Base-by-base conservation (phyloP, 2,888 invertebrate species). In the Toxonevra muliebris region DNA sequence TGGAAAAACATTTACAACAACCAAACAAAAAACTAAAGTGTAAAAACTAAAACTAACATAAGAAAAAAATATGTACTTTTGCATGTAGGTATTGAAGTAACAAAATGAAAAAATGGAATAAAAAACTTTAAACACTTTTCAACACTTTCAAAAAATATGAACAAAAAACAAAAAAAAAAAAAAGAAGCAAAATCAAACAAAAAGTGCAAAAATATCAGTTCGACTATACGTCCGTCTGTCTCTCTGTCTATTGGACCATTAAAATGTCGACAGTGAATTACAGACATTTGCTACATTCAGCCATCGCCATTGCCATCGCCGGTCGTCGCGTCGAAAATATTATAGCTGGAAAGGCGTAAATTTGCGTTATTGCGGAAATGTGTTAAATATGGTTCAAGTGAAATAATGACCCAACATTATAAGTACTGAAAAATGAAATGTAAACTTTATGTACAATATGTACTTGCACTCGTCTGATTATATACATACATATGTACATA, bases 221-320 rank as follows among this genome's bases (percentile, higher is more conserved):
- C 43, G 19, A 54, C 30, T 7, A 30, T 30, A 4, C 30, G 30
- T 30, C 30, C 30, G 30, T 30, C 30, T 7, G 30, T 4, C 30
- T 30, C 3, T 30, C 7, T 7, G 30, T 30, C 30, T 30, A 30
- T 30, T 30, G 30, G 30, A 30, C 53, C 62, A 43, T 62, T 53
- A 62, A 62, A 55, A 43, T 62, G 62, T 62, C 54, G 54, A 62
- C 54, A 54, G 62, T 62, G 54, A 54, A 62, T 62, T 54, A 53
- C 54, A 17, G 62, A n/a, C 62, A 62, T 62, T 62, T 43, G 62
- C 52, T 50, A 41, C 52, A 41, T 17, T 61, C 11, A 15, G 40
- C 12, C 40, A 8, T 30, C 50, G 20, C 9, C 17, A n/a, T 12
- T 40, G 41, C 11, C 42, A 20, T 15, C 17, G 52, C 19, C 42